Conservation (phyloP, 2,113 vertebrate genomes). For the Petromus typicus region DNA sequence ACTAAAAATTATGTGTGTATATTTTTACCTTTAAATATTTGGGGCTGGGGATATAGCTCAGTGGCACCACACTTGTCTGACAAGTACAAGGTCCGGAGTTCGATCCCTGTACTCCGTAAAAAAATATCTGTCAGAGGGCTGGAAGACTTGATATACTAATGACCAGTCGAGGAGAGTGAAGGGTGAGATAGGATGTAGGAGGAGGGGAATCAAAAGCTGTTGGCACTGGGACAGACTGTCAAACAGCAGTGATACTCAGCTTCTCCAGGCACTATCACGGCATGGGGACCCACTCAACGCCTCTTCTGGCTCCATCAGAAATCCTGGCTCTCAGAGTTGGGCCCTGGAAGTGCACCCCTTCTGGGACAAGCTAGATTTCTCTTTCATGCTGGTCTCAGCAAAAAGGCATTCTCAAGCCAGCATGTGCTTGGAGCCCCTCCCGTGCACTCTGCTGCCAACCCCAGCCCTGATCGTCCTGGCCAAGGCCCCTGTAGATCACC, state of each 20-base stretch:
- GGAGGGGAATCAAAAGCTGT: background rate
- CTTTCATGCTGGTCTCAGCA: background rate
- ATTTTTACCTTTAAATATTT: conserved; percentile 15
- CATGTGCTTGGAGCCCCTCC: background rate
- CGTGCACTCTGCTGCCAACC: background rate
- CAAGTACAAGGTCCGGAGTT: too few relatives aligned
- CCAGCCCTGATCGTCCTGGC: background rate
- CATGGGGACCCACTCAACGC: background rate
- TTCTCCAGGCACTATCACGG: background rate
- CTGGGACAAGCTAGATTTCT: background rate
- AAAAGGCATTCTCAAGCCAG: background rate
- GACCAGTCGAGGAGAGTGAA: background rate
- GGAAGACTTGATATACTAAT: background rate
- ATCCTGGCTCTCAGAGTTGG: background rate
- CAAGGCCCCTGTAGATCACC: background rate
- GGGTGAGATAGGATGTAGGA: background rate
- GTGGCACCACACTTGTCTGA: too few relatives aligned
- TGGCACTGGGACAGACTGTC: background rate
- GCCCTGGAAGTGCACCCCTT: background rate
- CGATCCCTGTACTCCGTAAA: too few relatives aligned
- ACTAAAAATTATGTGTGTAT: background rate
- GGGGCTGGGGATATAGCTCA: background rate
- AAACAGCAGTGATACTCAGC: background rate
- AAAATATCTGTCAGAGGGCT: too few relatives aligned
- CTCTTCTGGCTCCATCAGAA: background rate